Conservation (phyloP, 2,797 vertebrate species). For the Borostomias antarcticus region DNA sequence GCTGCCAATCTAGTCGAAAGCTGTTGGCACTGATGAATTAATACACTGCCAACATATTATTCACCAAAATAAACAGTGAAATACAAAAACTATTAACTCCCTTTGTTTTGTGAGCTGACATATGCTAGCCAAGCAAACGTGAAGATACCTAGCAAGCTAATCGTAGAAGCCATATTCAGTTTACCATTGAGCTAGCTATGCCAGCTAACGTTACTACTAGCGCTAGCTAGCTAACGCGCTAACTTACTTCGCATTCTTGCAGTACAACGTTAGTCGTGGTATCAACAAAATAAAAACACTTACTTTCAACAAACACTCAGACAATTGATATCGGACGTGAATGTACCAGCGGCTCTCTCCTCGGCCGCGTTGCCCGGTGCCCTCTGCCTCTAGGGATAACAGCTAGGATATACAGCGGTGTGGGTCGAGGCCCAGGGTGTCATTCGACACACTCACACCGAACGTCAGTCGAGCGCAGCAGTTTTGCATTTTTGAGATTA, state of each 20-base stretch:
- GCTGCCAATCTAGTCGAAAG: neutral
- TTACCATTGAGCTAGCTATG: neutral
- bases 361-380: slow-evolving; percentile 48
- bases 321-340: slow-evolving; percentile 10
- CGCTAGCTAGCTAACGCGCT: neutral
- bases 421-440: neutral
- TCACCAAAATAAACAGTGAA: too few relatives aligned
- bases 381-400: slow-evolving; percentile 65
- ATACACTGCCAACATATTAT: too few relatives aligned
- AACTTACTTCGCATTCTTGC: neutral
- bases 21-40: too few relatives aligned
- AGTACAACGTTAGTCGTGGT: neutral
- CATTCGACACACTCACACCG: neutral
- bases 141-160: too few relatives aligned
- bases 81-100: too few relatives aligned
- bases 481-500: too few relatives aligned
- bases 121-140: too few relatives aligned
- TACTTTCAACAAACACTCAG: neutral
- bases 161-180: too few relatives aligned
- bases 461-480: neutral
- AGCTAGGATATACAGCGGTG: slow-evolving; percentile 24
- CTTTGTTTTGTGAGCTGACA: too few relatives aligned
- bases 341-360: slow-evolving; percentile 47
- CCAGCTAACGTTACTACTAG: slow-evolving; percentile 3
- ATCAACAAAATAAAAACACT: neutral